phyloP scores from a whole-genome alignment of 2,113 vertebrate genomes.

The Lanius ludovicianus region DNA sequence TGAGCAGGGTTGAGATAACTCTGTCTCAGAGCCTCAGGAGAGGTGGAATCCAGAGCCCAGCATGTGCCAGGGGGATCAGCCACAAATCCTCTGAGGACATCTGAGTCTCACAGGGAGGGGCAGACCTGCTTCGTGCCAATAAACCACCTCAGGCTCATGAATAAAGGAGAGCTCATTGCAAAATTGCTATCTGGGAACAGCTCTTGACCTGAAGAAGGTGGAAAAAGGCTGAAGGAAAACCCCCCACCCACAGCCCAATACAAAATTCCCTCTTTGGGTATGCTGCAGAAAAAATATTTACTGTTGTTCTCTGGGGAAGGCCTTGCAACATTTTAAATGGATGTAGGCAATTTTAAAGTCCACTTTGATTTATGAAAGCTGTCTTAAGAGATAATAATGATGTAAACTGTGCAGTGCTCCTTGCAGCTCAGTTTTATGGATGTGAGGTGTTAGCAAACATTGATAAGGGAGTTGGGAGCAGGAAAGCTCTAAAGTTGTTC shows the following conservation, averaged over 20 bases:
- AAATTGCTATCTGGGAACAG: neutral
- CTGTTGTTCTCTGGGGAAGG: neutral
- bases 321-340: constrained; percentile 3
- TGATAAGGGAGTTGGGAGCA: neutral
- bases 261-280: neutral
- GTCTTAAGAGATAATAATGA: neutral
- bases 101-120: neutral
- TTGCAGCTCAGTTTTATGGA: neutral
- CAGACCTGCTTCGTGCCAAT: neutral
- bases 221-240: neutral
- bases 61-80: neutral
- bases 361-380: neutral
- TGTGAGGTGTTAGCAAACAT: neutral
- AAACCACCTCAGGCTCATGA: neutral
- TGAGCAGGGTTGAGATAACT: neutral
- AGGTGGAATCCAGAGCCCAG: neutral
- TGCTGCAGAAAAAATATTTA: neutral
- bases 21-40: neutral
- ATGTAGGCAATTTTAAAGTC: neutral
- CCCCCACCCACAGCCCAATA: accelerated
- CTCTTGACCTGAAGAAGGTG: neutral
- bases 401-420: neutral
- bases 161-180: neutral
- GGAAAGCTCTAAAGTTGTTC: neutral
- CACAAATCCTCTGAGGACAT: neutral